These are phyloP conservation scores for Macrosoma leucophasiata DNA, from an alignment of 2,888 invertebrate species.

Conservation along the genomic window DNA sequence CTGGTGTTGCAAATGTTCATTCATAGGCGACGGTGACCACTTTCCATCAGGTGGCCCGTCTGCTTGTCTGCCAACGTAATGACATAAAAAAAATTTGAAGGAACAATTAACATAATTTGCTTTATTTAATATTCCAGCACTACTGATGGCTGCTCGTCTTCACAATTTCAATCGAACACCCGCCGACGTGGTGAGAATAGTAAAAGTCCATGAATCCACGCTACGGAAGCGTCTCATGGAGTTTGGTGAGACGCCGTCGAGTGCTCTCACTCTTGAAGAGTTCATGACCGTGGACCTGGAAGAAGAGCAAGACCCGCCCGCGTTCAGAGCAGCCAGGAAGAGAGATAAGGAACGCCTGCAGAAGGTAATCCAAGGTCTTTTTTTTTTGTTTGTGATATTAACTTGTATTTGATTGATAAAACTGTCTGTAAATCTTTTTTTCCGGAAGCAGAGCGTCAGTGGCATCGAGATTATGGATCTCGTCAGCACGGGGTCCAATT, in stretches of 20 bases:
- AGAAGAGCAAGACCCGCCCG: slow-evolving; percentile 96
- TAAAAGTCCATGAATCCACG: slow-evolving; percentile 96
- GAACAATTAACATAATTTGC: too few species aligned
- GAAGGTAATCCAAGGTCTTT: slow-evolving; percentile 80
- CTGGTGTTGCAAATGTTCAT: too few species aligned
- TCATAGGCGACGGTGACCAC: too few species aligned
- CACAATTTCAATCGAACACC: slow-evolving; percentile 93
- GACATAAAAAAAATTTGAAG: too few species aligned
- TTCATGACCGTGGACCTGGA: slow-evolving; percentile 98
- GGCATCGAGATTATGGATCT: too few species aligned
- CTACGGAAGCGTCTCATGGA: slow-evolving; percentile 92
- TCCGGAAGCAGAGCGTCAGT: too few species aligned
- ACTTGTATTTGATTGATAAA: too few species aligned
- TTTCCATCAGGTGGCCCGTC: too few species aligned
- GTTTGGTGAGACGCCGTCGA: slow-evolving; percentile 97
- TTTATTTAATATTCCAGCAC: slow-evolving; percentile 81
- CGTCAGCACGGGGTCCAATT: too few species aligned
- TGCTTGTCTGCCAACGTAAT: too few species aligned
- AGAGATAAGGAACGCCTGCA: slow-evolving; percentile 90
- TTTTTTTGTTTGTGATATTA: too few species aligned
- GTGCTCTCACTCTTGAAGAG: slow-evolving; percentile 95
- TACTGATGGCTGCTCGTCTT: slow-evolving; percentile 94
- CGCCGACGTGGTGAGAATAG: slow-evolving; percentile 92
- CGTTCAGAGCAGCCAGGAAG: slow-evolving; percentile 92
- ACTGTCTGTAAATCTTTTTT: too few species aligned